These are phyloP conservation scores for Subacronicta megacephala DNA, from an alignment of 2,888 invertebrate genomes.

Conservation along the genomic window DNA sequence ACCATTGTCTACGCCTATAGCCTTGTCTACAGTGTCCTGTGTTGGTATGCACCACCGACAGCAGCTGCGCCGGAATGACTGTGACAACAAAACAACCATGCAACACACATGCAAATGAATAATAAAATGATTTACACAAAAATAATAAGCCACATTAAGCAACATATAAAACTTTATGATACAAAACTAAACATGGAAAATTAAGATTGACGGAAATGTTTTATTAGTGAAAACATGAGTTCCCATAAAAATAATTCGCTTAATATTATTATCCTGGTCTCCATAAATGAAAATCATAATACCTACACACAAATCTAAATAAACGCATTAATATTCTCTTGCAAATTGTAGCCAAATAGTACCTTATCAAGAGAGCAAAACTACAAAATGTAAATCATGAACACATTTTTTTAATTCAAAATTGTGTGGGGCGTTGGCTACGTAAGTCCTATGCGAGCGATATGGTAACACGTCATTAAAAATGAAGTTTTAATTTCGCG, in stretches of 20 bases:
- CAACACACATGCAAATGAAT: slow-evolving; percentile 78
- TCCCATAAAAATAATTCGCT: too few species aligned
- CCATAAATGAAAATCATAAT: not conserved
- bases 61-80: slow-evolving; percentile 84
- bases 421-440: slow-evolving; percentile 42
- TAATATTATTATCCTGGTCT: too few species aligned
- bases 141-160: slow-evolving; percentile 51
- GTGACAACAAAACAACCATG: slow-evolving; percentile 83
- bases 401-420: slow-evolving; percentile 56
- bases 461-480: slow-evolving; percentile 83
- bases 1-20: slow-evolving; percentile 72
- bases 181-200: slow-evolving; percentile 14
- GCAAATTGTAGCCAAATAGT: slow-evolving; percentile 7
- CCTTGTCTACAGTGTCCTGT: slow-evolving; percentile 73
- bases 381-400: slow-evolving; percentile 48
- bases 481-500: slow-evolving; percentile 83
- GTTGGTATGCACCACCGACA: slow-evolving; percentile 81
- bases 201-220: too few species aligned
- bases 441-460: slow-evolving; percentile 55
- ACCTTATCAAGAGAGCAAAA: slow-evolving; percentile 6
- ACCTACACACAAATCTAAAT: slow-evolving; percentile 4
- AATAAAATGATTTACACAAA: slow-evolving; percentile 60
- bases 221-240: too few species aligned
- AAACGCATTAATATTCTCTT: not conserved
- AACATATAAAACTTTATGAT: slow-evolving; percentile 29